These are phyloP conservation scores for Papilio machaon DNA, from an alignment of 1,140 invertebrate genomes.

Conservation along the genomic window DNA sequence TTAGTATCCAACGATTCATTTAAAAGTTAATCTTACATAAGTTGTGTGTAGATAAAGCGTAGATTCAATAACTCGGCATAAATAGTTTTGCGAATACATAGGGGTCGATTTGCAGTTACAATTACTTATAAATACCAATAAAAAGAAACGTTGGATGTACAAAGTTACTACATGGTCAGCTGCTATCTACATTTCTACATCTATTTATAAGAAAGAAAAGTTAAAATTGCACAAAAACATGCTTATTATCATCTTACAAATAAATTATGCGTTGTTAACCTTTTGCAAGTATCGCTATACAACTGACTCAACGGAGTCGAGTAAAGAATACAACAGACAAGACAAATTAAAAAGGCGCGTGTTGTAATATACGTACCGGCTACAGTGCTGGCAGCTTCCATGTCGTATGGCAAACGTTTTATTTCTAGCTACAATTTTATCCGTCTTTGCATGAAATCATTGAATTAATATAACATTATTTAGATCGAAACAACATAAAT, in stretches of 20 bases:
- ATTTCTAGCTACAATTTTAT: conserved; percentile 31
- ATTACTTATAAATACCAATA: conserved; percentile 28
- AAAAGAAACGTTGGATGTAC: conserved; percentile 46
- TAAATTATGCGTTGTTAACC: conserved; percentile 68
- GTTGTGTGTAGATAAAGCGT: conserved; percentile 33
- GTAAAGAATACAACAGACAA: conserved; percentile 22
- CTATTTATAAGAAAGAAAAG: conserved; percentile 66
- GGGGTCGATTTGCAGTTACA: conserved; percentile 20
- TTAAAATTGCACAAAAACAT: conserved; percentile 52
- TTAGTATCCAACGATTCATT: conserved; percentile 38
- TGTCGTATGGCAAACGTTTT: conserved; percentile 32
- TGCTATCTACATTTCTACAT: conserved; percentile 81
- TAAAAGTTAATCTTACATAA: conserved; percentile 27
- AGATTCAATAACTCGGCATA: conserved; percentile 31
- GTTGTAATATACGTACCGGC: conserved; percentile 9
- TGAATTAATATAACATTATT: conserved; percentile 34
- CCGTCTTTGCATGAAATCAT: background rate
- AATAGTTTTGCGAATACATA: conserved; percentile 28
- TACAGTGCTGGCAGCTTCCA: conserved; percentile 12
- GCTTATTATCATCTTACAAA: conserved; percentile 54
- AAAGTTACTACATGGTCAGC: conserved; percentile 73
- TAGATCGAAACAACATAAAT: conserved; percentile 36
- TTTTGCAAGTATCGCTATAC: conserved; percentile 58
- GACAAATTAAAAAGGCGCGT: conserved; percentile 22
- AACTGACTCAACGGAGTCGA: conserved; percentile 45